Percentiles rank a stretch among this genome's conserved stretches.
Conservation (phyloP, 2,113 vertebrate species). For the Neodon shergylaensis region DNA sequence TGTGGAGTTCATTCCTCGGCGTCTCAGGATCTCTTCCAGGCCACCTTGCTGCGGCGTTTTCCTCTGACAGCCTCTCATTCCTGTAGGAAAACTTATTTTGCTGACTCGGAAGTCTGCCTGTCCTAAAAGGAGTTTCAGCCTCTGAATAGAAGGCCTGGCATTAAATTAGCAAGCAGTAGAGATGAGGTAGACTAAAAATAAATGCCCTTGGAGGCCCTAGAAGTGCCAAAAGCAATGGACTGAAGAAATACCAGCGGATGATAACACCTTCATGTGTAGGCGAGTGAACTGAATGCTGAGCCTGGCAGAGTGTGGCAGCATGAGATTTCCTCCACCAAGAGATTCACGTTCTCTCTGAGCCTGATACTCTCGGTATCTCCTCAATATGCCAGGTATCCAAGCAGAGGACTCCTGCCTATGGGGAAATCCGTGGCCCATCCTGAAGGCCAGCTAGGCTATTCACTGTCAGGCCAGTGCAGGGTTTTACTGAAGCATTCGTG, state of each 20-base stretch:
- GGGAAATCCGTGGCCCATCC: neutral
- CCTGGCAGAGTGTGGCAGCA: neutral
- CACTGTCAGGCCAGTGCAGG: neutral
- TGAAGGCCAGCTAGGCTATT: neutral
- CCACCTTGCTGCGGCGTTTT: neutral
- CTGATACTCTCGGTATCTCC: neutral
- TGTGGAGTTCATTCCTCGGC: neutral
- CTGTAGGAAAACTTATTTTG: conserved; percentile 35
- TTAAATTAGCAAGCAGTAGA: conserved; percentile 48
- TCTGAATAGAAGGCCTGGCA: conserved; percentile 73
- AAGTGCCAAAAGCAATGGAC: conserved; percentile 69
- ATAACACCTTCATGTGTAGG: neutral
- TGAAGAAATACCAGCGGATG: conserved; percentile 46
- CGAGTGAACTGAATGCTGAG: neutral
- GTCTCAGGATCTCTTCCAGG: neutral
- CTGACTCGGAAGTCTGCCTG: conserved; percentile 56
- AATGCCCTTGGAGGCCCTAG: conserved; percentile 68
- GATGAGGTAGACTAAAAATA: conserved; percentile 75
- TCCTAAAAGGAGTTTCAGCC: conserved; percentile 63
- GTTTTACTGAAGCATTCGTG: neutral
- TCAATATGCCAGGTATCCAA: neutral
- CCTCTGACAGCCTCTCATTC: neutral
- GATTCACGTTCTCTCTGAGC: neutral
- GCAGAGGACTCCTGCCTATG: neutral
- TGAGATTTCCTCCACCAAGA: neutral